phyloP scores from a whole-genome alignment of 2,888 invertebrate species.

The Xestoiulus laeticollis region DNA sequence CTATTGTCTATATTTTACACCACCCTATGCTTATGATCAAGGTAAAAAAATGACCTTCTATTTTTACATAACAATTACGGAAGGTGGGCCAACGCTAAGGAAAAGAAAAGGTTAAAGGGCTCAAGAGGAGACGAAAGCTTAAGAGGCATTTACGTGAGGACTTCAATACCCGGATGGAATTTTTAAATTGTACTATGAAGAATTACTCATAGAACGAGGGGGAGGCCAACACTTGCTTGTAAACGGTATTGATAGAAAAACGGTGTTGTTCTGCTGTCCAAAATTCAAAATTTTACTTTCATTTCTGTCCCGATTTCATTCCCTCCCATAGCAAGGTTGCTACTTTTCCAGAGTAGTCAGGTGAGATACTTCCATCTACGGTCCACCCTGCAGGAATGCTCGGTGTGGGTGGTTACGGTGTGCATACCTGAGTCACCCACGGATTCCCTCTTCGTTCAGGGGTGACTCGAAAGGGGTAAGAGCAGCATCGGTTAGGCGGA shows the following conservation, averaged over 20 bases:
- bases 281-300: background rate
- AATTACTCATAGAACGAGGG: background rate
- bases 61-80: background rate
- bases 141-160: background rate
- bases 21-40: background rate
- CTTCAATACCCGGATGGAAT: background rate
- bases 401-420: constrained; percentile 10
- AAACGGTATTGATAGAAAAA: background rate
- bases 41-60: background rate
- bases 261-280: background rate
- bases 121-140: background rate
- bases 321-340: background rate
- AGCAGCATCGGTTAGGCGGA: background rate
- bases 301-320: background rate
- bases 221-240: background rate
- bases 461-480: constrained; percentile 24
- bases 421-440: constrained; percentile 26
- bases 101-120: background rate
- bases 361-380: constrained; percentile 11
- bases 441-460: background rate
- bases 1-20: background rate
- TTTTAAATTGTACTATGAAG: background rate
- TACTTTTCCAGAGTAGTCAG: background rate
- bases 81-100: background rate
- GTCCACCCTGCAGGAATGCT: constrained; percentile 11